phyloP scores from a whole-genome alignment of 2,888 invertebrate species.

The Caenorhabditis virilis region DNA sequence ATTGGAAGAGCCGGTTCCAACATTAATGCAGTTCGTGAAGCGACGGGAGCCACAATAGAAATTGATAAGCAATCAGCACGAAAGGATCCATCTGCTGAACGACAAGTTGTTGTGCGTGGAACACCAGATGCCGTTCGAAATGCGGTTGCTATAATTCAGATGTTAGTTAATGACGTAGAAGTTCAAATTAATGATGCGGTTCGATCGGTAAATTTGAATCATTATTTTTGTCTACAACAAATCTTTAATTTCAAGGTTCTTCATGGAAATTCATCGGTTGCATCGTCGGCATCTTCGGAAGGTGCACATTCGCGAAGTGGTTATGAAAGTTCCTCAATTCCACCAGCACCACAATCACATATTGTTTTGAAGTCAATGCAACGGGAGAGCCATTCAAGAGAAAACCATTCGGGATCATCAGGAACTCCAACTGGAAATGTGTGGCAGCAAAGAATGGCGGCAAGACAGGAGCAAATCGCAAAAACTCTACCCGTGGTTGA shows the following conservation, averaged over 20 bases:
- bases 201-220: neutral
- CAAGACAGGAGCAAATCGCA: conserved; percentile 73
- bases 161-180: conserved; percentile 92
- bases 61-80: conserved; percentile 85
- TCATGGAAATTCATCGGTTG: conserved; percentile 34
- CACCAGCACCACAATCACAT: conserved; percentile 7
- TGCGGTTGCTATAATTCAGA: conserved; percentile 86
- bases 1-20: conserved; percentile 96
- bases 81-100: conserved; percentile 83
- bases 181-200: conserved; percentile 60
- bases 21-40: conserved; percentile 94
- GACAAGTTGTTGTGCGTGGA: conserved; percentile 87
- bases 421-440: conserved; percentile 82
- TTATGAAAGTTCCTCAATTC: conserved; percentile 7
- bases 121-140: conserved; percentile 69
- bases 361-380: conserved; percentile 65
- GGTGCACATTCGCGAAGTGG: conserved; percentile 14
- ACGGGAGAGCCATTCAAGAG: conserved; percentile 38
- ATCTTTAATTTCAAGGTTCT: conserved; percentile 16
- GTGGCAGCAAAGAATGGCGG: conserved; percentile 76
- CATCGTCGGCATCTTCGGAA: conserved; percentile 41
- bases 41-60: conserved; percentile 90
- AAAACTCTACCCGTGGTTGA: neutral
- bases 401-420: conserved; percentile 76
- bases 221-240: neutral